These are phyloP conservation scores for Cheilosia urbana DNA, from an alignment of 2,888 invertebrate genomes.

Conservation along the genomic window DNA sequence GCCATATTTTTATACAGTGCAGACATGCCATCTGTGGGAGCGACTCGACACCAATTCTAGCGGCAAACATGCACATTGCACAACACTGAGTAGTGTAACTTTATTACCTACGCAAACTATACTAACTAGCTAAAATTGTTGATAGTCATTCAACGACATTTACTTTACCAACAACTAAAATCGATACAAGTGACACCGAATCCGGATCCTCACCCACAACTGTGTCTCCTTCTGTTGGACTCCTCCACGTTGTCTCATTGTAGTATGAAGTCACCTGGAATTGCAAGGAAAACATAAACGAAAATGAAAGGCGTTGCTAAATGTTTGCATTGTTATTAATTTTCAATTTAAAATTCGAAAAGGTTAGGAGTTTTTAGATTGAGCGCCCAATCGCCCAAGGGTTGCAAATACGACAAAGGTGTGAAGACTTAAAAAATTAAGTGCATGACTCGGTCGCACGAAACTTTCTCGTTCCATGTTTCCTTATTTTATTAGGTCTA, in stretches of 20 bases:
- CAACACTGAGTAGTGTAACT: conserved; percentile 18
- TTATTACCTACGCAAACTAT: background rate
- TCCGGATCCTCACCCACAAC: conserved; percentile 88
- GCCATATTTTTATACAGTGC: conserved; percentile 24
- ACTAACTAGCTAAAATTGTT: conserved; percentile 62
- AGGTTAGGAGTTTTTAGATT: background rate
- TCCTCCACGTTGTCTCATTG: conserved; percentile 83
- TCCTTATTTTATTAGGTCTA: no score
- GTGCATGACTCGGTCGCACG: no score
- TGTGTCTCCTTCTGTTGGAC: conserved; percentile 83
- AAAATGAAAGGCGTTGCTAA: conserved; percentile 37
- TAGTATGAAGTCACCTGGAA: conserved; percentile 83
- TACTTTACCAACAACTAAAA: conserved; percentile 91
- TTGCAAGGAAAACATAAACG: background rate
- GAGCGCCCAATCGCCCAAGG: background rate
- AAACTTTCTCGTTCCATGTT: no score
- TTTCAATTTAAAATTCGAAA: conserved; percentile 43
- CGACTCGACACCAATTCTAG: conserved; percentile 20
- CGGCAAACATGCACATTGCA: conserved; percentile 56
- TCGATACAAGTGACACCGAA: conserved; percentile 91
- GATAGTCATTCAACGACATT: conserved; percentile 83
- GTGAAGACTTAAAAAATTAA: no score
- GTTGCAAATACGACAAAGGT: background rate
- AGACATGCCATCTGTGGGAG: conserved; percentile 28
- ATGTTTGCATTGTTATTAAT: conserved; percentile 31